Evolutionary conservation across 2,888 invertebrate species (phyloP), one percentile per base, ranked within the genome.

Genomic region (Lasioglossum vierecki): DNA sequence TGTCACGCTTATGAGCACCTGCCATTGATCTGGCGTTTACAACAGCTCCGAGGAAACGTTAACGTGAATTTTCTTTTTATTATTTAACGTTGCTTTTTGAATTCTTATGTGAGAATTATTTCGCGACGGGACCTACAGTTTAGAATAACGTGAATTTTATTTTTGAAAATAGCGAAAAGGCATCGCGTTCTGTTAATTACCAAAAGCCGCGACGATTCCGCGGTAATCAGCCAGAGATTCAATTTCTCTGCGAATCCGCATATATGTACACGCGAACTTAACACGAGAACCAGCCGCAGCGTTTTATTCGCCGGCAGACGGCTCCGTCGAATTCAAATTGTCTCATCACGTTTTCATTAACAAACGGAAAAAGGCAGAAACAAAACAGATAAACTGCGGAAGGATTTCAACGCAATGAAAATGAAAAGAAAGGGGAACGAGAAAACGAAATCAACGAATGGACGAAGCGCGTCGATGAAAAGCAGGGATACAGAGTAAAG

Each of bases 301-400:
- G 30, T 68, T 82, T 71, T 60, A 74, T 82, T 35, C 53, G 44
- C 60, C 26, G 26, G 60, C 72, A 78, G 18, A 53, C 66, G 46
- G 60, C 68, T 70, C 70, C 66, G 73, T 77, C 83, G 80, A 85
- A 85, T 87, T 82, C 79, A 73, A 85, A 79, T 76, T 72, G 82
- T 74, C 85, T 87, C 85, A 71, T 87, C 76, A 83, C 83, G 63
- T 79, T 84, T 89, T 83, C 84, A 86, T 88, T 81, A 82, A 74
- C 72, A 72, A 88, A 76, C 63, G 63, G 8, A 30, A 60, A 53
- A 49, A n/a, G 39, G 44, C 18, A 3, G 35, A 76, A 39, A 60
- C 35, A 46, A 72, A 71, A 26, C 18, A 26, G 71, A 49, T 49
- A 39, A 39, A 11, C 68, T 22, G 35, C 4, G 35, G 18, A 30